Evolutionary conservation across 2,888 invertebrate genomes (phyloP), one percentile per base, ranked within the genome.

Genomic region (Tenthredo notha): DNA sequence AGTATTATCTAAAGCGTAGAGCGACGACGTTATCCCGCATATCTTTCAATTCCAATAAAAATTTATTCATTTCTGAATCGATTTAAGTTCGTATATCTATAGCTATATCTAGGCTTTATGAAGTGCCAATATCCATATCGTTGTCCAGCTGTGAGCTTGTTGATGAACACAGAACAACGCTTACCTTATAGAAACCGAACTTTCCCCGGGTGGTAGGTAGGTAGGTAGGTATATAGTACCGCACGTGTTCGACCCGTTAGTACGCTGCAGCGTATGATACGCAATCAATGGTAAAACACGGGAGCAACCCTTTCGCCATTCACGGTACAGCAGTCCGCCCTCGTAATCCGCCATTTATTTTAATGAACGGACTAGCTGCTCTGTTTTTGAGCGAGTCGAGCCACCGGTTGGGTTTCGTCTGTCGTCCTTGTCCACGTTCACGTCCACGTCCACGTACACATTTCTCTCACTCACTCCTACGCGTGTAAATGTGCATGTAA

Each of bases 221-320:
- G n/a, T n/a, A 54, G 54, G 54, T 54, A 54, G 75, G 61, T 70
- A 15, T 47, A 25, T 15, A 47, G 12, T 82, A 25, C 54, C 61
- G 77, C 61, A 85, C 85, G 85, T 80, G 80, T 83, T 84, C 85
- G 84, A 88, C 88, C 89, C 89, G 89, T 74, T 77, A 54, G 25
- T 6, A 33, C 54, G 50, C 29, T 77, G 18, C 77, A 54, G 50
- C 50, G 85, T 86, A 87, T 87, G 89, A 90, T 88, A 87, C 86
- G 88, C 88, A 89, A 91, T 90, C 90, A 90, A 90, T 90, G 90
- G 88, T 88, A 87, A 90, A 89, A 88, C 87, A 87, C 29, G 83
- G 83, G 75, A 72, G 75, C 75, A 75, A 84, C 72, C 85, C 75
- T 80, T 80, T 15, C 75, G 25, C 83, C 47, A 67, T 83, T 83